A percentile compares a stretch with the other conserved stretches of the same genome.
Evolutionary conservation across 2,113 vertebrate genomes (phyloP).

Genomic region (Redunca redunca): DNA sequence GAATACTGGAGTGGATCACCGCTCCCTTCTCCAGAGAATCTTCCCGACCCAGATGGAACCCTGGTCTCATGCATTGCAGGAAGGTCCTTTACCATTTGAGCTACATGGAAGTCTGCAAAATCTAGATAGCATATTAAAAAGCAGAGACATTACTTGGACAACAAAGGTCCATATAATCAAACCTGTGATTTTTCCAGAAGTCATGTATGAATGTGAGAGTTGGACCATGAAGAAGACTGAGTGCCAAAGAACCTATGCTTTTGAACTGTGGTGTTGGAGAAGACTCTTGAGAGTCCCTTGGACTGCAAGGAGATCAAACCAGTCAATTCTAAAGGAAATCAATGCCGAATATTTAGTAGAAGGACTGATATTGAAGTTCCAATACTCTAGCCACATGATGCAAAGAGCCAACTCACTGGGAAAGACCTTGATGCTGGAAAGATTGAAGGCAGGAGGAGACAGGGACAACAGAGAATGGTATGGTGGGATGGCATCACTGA

Average conservation of each 20-base stretch:
- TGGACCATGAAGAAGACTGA: neutral
- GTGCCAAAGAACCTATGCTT: neutral
- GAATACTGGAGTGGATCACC: accelerated
- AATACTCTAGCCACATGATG: neutral
- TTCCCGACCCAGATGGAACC: neutral
- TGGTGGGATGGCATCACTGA: neutral
- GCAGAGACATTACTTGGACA: neutral
- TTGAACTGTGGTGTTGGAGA: neutral
- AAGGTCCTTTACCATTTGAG: neutral
- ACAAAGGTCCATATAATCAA: neutral
- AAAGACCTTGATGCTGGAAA: neutral
- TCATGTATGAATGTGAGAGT: neutral
- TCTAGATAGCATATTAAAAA: neutral
- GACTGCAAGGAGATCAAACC: neutral
- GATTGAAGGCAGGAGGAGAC: neutral
- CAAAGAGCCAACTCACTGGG: neutral
- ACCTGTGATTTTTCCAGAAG: neutral
- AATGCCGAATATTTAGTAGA: neutral
- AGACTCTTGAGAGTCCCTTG: neutral
- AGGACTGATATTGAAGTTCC: neutral
- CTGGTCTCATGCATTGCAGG: neutral
- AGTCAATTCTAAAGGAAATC: neutral
- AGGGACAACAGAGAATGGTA: neutral
- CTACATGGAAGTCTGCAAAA: neutral
- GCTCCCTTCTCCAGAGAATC: neutral